Evolutionary conservation across 2,888 invertebrate species (phyloP), one percentile per base, ranked within the genome.

Genomic region (Chironomus tentans): DNA sequence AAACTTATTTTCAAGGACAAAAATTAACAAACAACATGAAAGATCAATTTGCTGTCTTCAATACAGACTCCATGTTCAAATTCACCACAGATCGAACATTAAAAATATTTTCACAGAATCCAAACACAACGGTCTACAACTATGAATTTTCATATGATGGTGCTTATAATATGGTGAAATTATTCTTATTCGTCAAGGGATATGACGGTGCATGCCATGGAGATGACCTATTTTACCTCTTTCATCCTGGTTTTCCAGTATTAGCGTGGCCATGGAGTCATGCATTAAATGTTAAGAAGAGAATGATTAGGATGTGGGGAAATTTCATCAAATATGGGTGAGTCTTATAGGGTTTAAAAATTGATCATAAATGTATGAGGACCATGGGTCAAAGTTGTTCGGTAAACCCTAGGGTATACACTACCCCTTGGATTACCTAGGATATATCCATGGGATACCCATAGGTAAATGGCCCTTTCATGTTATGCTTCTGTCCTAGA

Each of bases 1-100:
- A 77, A 2, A 75, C 68, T 12, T 78, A 78, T 76, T 76, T 78
- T 28, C 48, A 71, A 50, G 76, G 76, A 10, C 21, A 50, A 70
- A 24, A 61, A 1, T 13, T 77, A 21, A 22, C 70, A 1, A 48
- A 28, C 1, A 38, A 74, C 10, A 15, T 56, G 2, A 38, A 68
- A n/a, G 71, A 61, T 21, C 68, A 70, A 38, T 78, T 56, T 61
- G 75, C 78, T 22, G 15, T 12, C 4, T 74, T 22, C 15, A 61
- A 65, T 2, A 74, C 74, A 2, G 47, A 74, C 22, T 65, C 74
- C 2, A n/a, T 7, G 4, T 74, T 74, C 13, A 65, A 68, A 18
- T 74, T 74, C 15, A 46, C 65, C 2, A 24, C 48, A 12, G 65
- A 74, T 48, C 74, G 74, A 47, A 13, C 24, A 4, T 6, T 74